These are phyloP conservation scores for Otus sunia DNA, from an alignment of 2,113 vertebrate genomes.

Conservation along the genomic window DNA sequence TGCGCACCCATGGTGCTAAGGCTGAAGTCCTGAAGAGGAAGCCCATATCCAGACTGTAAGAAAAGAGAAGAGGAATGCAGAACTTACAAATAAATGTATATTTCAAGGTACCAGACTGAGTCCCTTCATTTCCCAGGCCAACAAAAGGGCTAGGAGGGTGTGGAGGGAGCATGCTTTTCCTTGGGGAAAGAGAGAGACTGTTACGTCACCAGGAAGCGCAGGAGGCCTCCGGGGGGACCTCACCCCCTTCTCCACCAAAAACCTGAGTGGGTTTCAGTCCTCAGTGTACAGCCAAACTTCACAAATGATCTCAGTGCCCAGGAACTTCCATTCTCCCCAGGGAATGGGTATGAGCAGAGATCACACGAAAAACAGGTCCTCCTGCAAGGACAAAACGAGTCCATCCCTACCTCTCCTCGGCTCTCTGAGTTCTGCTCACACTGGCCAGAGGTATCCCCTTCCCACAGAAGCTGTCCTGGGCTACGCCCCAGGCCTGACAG, in stretches of 20 bases:
- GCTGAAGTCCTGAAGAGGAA: conserved; percentile 57
- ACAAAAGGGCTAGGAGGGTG: conserved; percentile 42
- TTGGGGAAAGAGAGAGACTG: conserved; percentile 42
- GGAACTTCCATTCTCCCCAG: not conserved
- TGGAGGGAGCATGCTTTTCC: conserved; percentile 32
- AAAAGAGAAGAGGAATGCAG: conserved; percentile 65
- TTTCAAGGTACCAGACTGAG: conserved; percentile 50
- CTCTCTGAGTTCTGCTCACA: not conserved
- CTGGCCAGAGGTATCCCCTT: not conserved
- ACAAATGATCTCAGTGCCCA: not conserved
- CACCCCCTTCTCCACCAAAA: conserved; percentile 18
- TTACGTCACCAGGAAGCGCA: not conserved
- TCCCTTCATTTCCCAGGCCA: conserved; percentile 39
- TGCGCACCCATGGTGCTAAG: conserved; percentile 15
- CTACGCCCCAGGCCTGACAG: rapidly evolving
- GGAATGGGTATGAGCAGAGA: not conserved
- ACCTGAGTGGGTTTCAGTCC: not conserved
- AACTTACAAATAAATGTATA: conserved; percentile 59
- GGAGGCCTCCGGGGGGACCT: not conserved
- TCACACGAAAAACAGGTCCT: not conserved
- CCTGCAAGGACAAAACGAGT: not conserved
- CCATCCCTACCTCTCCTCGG: not conserved
- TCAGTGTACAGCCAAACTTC: not conserved
- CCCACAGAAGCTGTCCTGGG: not conserved
- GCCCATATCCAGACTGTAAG: conserved; percentile 60